These are phyloP conservation scores for Priocnemis perturbator DNA, from an alignment of 2,888 invertebrate species.

Conservation along the genomic window DNA sequence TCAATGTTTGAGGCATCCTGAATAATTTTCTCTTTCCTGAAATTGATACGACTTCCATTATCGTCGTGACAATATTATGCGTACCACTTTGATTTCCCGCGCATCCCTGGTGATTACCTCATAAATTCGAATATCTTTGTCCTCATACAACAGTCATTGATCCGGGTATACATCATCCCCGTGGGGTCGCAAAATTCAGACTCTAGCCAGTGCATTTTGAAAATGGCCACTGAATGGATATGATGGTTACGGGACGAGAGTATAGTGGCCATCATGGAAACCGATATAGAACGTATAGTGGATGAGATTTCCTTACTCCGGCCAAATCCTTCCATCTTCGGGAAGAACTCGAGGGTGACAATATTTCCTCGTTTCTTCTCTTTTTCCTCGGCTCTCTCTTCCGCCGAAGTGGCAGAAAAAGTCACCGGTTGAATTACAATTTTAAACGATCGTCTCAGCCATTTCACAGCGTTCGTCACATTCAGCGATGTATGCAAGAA, in stretches of 20 bases:
- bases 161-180: no score
- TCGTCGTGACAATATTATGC: no score
- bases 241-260: conserved; percentile 47
- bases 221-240: conserved; percentile 36
- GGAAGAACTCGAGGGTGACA: conserved; percentile 34
- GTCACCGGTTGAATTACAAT: conserved; percentile 22
- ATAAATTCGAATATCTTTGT: no score
- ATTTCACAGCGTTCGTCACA: no score
- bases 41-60: no score
- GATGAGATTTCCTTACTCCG: conserved; percentile 50
- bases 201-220: conserved; percentile 29
- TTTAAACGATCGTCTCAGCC: no score
- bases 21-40: no score
- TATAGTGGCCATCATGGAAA: conserved; percentile 48
- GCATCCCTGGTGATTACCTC: no score
- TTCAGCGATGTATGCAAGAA: no score
- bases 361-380: conserved; percentile 41
- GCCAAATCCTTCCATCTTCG: conserved; percentile 41
- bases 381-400: conserved; percentile 19
- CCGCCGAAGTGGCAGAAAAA: conserved; percentile 15
- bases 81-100: no score
- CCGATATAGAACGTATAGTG: conserved; percentile 43
- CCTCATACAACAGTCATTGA: no score
- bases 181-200: neutral
- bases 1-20: no score